phyloP scores from a whole-genome alignment of 2,113 vertebrate genomes.

The Corythornis madagascariensis region DNA sequence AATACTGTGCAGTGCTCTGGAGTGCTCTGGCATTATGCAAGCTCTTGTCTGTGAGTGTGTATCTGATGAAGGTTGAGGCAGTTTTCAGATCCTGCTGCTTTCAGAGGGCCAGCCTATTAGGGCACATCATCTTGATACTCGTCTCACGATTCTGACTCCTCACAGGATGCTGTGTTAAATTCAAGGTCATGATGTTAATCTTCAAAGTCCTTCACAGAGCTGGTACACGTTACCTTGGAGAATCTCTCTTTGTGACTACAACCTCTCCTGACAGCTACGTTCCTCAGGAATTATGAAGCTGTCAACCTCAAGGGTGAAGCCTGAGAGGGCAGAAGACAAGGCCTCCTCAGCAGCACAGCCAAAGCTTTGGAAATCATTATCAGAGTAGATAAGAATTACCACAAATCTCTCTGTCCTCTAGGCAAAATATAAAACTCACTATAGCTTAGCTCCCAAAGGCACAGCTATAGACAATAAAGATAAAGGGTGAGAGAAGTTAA shows the following conservation, averaged over 20 bases:
- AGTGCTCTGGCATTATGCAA: background rate
- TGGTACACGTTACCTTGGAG: constrained; percentile 54
- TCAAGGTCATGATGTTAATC: constrained; percentile 63
- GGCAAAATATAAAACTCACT: constrained; percentile 14
- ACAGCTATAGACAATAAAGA: constrained; percentile 29
- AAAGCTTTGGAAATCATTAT: constrained; percentile 66
- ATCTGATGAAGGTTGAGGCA: background rate
- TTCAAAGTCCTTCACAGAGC: constrained; percentile 54
- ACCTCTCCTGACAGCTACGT: constrained; percentile 60
- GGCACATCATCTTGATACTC: background rate
- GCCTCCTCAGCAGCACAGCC: constrained; percentile 38
- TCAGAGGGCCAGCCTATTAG: background rate
- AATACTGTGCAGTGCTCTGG: background rate
- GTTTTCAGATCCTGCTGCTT: background rate
- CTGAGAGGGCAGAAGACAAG: constrained; percentile 43
- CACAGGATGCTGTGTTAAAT: constrained; percentile 24
- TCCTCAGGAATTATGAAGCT: constrained; percentile 68
- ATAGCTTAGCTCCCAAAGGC: constrained; percentile 1
- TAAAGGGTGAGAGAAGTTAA: constrained; percentile 11
- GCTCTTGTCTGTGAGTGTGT: background rate
- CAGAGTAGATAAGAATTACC: constrained; percentile 55
- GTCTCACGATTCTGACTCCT: constrained; percentile 22
- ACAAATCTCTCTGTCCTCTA: constrained; percentile 58
- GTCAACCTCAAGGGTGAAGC: constrained; percentile 67
- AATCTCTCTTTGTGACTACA: constrained; percentile 53